Evolutionary conservation across 2,888 invertebrate genomes (phyloP).

Genomic region (Blomia tropicalis): DNA sequence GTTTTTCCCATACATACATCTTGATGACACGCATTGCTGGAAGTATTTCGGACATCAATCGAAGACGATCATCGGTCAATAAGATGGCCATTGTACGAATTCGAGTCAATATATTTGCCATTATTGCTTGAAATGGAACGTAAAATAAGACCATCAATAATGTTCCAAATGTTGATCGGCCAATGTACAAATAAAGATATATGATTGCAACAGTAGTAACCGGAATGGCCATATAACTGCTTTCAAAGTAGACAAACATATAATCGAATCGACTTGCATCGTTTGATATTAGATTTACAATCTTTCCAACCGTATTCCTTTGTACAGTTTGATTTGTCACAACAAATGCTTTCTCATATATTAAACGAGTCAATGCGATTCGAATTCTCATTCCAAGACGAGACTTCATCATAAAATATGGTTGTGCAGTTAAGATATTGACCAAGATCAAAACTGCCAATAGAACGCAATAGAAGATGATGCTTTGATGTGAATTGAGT

Average conservation of each 20-base stretch:
- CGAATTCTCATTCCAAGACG: slow-evolving; percentile 46
- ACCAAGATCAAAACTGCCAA: background rate
- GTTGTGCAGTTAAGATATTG: slow-evolving; percentile 50
- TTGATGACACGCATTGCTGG: slow-evolving; percentile 85
- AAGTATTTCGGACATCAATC: slow-evolving; percentile 86
- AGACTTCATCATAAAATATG: slow-evolving; percentile 65
- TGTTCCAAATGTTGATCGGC: slow-evolving; percentile 36
- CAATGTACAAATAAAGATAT: slow-evolving; percentile 59
- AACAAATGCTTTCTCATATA: slow-evolving; percentile 49
- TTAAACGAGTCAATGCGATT: slow-evolving; percentile 59
- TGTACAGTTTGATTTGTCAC: slow-evolving; percentile 59
- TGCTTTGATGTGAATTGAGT: background rate
- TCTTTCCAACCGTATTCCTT: slow-evolving; percentile 73
- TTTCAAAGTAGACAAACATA: slow-evolving; percentile 71
- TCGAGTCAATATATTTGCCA: slow-evolving; percentile 38
- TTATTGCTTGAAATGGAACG: slow-evolving; percentile 48
- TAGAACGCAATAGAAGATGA: background rate
- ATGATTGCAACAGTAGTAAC: slow-evolving; percentile 61
- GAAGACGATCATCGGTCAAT: slow-evolving; percentile 71
- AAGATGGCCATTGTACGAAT: slow-evolving; percentile 61
- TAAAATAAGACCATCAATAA: background rate
- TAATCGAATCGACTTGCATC: slow-evolving; percentile 83
- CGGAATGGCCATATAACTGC: slow-evolving; percentile 73
- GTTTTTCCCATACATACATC: slow-evolving; percentile 89
- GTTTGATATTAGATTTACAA: slow-evolving; percentile 86